Evolutionary conservation across 2,888 invertebrate genomes (phyloP), one percentile per base, ranked within the genome.

Genomic region (Athetis lepigone): DNA sequence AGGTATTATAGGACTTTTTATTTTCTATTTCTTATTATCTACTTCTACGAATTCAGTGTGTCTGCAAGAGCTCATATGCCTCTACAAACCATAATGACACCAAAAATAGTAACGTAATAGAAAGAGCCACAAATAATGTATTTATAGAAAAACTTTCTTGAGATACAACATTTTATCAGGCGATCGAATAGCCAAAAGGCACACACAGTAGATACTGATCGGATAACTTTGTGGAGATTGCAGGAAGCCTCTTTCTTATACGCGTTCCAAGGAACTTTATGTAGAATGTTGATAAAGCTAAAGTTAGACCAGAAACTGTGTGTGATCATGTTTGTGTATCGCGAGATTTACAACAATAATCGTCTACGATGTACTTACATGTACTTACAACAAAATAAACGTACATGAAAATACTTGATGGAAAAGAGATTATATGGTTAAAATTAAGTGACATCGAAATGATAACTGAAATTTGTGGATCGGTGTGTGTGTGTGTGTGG

Each of bases 151-250:
- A 57, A 45, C n/a, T 45, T 29, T 29, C 21, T 23, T 13, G 0
- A 45, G 9, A 23, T 23, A 29, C 42, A 19, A 19, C 25, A 42
- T 25, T 25, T 42, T 25, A 63, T 16, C 50, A 43, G 40, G 19
- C 27, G 37, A 66, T 39, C 43, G n/a, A 66, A 45, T 29, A 13
- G 16, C 4, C 4, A 16, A 37, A 29, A 37, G 40, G 5, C 33
- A 33, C 46, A 57, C 51, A 52, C 37, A 33, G 33, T 25, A 36
- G 47, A 46, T 25, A 29, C 43, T 49, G 47, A 49, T 50, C 54
- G 49, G 43, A 69, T 69, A 58, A 58, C 46, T 56, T 70, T 8
- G 29, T 18, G 27, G 45, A 47, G 46, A 47, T 56, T 51, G 29
- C 46, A 51, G 46, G 40, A 69, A 56, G 36, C 13, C 36, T 36